Conservation (phyloP, 2,113 vertebrate species). For the Python bivittatus region DNA sequence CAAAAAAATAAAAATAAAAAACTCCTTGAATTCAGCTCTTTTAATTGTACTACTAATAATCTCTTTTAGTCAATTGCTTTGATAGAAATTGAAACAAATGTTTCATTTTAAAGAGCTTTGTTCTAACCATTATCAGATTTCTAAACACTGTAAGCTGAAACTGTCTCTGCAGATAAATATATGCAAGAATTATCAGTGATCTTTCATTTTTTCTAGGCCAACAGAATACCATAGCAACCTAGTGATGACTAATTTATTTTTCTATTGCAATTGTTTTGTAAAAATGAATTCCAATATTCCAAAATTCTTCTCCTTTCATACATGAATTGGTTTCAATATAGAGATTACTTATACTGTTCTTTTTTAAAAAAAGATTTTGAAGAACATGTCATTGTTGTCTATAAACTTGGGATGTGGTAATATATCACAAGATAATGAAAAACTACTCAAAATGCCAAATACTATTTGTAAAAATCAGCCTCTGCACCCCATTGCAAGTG, state of each 20-base stretch:
- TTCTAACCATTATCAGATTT: slow-evolving; percentile 45
- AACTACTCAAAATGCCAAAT: slow-evolving; percentile 37
- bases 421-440: slow-evolving; percentile 27
- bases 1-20: not conserved
- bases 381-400: slow-evolving; percentile 23
- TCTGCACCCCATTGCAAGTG: not conserved
- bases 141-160: slow-evolving; percentile 43
- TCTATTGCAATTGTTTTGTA: slow-evolving; percentile 20
- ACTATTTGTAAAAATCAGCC: not conserved
- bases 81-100: slow-evolving; percentile 54
- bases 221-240: slow-evolving; percentile 51
- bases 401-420: slow-evolving; percentile 16
- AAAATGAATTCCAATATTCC: slow-evolving; percentile 32
- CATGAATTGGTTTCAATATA: slow-evolving; percentile 42
- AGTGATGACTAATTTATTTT: slow-evolving; percentile 37
- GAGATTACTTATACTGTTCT: not conserved
- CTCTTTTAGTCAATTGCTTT: slow-evolving; percentile 48
- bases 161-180: slow-evolving; percentile 39
- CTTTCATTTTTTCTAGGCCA: slow-evolving; percentile 47
- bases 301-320: slow-evolving; percentile 21
- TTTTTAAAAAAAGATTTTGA: slow-evolving; percentile 12
- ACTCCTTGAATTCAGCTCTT: not conserved
- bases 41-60: not conserved
- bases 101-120: slow-evolving; percentile 49
- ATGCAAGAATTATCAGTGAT: slow-evolving; percentile 42